Conservation (phyloP, 2,888 invertebrate species). For the Harmothoe impar region DNA sequence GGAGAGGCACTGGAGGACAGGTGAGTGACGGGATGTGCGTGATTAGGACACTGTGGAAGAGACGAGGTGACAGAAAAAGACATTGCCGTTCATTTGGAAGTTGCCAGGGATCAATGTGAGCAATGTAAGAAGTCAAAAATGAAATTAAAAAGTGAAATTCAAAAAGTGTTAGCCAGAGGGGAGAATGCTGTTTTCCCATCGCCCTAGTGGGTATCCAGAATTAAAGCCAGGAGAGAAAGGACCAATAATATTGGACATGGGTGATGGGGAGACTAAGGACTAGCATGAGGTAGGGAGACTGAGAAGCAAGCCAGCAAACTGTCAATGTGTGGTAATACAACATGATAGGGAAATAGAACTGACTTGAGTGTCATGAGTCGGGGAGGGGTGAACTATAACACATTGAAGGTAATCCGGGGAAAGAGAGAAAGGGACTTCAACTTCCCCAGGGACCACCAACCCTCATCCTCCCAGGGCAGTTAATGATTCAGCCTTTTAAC, state of each 20-base stretch:
- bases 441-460: too few relatives aligned
- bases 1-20: background rate
- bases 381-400: background rate
- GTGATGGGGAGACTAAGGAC: too few relatives aligned
- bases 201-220: too few relatives aligned
- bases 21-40: background rate
- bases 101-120: background rate
- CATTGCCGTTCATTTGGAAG: background rate
- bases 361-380: background rate
- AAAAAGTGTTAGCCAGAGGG: too few relatives aligned
- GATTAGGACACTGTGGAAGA: background rate
- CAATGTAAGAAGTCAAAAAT: background rate
- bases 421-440: background rate
- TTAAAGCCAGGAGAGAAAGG: too few relatives aligned
- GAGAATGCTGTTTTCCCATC: too few relatives aligned
- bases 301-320: too few relatives aligned
- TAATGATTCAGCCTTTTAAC: too few relatives aligned
- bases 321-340: background rate
- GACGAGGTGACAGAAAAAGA: background rate
- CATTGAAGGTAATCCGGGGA: background rate
- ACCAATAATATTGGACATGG: too few relatives aligned
- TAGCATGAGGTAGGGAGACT: too few relatives aligned
- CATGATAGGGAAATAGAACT: background rate
- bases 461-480: too few relatives aligned
- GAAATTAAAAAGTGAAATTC: too few relatives aligned